Evolutionary conservation across 2,888 invertebrate species (phyloP).

Genomic region (Dasypogon diadema): DNA sequence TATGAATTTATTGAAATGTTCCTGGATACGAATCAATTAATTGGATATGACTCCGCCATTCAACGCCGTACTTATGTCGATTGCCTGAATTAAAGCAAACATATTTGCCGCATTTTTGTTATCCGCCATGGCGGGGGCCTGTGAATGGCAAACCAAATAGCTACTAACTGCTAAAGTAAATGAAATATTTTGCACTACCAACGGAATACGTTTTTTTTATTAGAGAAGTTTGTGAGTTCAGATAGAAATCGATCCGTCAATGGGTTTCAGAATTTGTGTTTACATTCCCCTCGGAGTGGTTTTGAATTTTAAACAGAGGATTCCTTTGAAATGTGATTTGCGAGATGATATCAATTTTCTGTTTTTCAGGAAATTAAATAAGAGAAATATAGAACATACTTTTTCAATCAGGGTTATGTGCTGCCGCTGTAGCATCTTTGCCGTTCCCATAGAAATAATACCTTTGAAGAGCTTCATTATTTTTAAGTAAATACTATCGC

Average conservation of each 20-base stretch:
- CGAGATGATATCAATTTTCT: too few species aligned
- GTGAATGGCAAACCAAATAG: constrained; percentile 24
- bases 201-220: constrained; percentile 1
- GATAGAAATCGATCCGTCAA: neutral
- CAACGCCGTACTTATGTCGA: neutral
- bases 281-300: too few species aligned
- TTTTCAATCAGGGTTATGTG: too few species aligned
- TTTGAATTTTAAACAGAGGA: too few species aligned
- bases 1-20: constrained; percentile 44
- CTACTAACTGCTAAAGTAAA: constrained; percentile 31
- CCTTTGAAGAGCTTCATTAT: too few species aligned
- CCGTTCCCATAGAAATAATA: too few species aligned
- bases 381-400: too few species aligned
- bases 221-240: neutral
- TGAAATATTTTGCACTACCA: constrained; percentile 13
- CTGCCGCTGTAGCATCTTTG: too few species aligned
- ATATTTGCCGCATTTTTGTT: constrained; percentile 19
- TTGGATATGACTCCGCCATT: constrained; percentile 42
- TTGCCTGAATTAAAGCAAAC: constrained; percentile 29
- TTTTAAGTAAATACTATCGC: too few species aligned
- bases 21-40: constrained; percentile 46
- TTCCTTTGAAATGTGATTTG: too few species aligned
- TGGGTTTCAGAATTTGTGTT: too few species aligned
- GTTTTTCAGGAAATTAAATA: too few species aligned
- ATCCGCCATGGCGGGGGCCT: neutral